A percentile compares a stretch with the other conserved stretches of the same genome.
These are phyloP conservation scores for Apeira syringaria DNA, from an alignment of 2,888 invertebrate species.

Conservation along the genomic window DNA sequence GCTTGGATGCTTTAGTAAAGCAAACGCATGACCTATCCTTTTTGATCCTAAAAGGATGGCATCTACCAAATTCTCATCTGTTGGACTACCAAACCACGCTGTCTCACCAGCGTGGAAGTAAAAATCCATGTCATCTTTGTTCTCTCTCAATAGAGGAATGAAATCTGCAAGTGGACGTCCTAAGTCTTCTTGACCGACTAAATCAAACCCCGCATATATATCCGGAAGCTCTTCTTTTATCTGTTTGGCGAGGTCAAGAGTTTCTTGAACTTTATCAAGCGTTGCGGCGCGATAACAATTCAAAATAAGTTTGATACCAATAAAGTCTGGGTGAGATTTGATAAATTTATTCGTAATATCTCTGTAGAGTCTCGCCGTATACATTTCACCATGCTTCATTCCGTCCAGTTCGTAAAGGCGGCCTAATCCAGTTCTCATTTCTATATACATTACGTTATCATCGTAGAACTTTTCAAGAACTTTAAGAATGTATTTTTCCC, in stretches of 20 bases:
- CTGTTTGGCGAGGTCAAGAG: constrained; percentile 55
- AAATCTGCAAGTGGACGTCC: constrained; percentile 86
- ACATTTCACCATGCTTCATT: constrained; percentile 71
- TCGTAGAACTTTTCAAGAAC: constrained; percentile 85
- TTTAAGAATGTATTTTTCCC: constrained; percentile 85
- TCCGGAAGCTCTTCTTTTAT: constrained; percentile 83
- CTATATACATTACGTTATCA: constrained; percentile 88
- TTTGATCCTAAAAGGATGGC: constrained; percentile 89
- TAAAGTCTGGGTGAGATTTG: constrained; percentile 84
- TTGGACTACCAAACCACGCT: constrained; percentile 86
- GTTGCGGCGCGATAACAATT: constrained; percentile 45
- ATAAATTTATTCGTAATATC: constrained; percentile 83
- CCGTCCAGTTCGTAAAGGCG: constrained; percentile 86
- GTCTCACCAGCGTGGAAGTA: constrained; percentile 94
- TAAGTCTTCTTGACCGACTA: constrained; percentile 91
- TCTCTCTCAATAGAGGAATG: constrained; percentile 75
- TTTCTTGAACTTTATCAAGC: constrained; percentile 60
- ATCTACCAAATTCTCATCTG: constrained; percentile 90
- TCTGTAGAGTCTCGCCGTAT: constrained; percentile 82
- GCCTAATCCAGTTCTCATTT: constrained; percentile 85
- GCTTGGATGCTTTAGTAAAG: constrained; percentile 88
- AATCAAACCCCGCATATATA: constrained; percentile 90
- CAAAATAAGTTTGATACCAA: constrained; percentile 87
- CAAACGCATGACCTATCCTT: constrained; percentile 91
- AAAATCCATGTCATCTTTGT: constrained; percentile 82